phyloP scores from a whole-genome alignment of 2,113 vertebrate genomes.

The Corythornis madagascariensis region DNA sequence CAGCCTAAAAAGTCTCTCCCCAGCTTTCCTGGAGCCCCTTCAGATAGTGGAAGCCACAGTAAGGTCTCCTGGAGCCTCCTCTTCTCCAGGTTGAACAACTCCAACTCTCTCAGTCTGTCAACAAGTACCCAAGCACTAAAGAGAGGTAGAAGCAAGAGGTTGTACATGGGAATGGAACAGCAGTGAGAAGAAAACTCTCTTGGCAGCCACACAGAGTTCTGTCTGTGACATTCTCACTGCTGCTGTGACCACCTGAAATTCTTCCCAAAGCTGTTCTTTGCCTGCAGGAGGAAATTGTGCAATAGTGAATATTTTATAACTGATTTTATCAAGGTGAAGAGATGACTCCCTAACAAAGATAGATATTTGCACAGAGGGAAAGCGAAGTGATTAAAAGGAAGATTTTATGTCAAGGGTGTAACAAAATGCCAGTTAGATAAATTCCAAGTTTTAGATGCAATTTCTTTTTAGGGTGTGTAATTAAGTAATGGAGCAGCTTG shows the following conservation, averaged over 20 bases:
- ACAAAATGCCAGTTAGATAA: neutral
- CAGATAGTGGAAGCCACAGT: too few relatives aligned
- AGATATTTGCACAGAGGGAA: neutral
- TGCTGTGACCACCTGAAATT: neutral
- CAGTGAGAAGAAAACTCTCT: neutral
- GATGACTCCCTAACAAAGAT: neutral
- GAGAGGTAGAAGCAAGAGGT: neutral
- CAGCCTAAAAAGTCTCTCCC: too few relatives aligned
- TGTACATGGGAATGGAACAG: accelerated
- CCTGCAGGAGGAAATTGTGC: neutral
- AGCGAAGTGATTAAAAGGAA: neutral
- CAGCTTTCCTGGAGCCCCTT: too few relatives aligned
- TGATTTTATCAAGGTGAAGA: neutral
- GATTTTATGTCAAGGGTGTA: neutral
- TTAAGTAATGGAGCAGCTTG: neutral
- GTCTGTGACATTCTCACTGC: neutral
- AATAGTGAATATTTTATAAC: neutral
- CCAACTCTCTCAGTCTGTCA: too few relatives aligned
- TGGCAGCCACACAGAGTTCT: neutral
- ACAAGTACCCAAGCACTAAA: neutral
- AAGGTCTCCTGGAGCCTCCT: too few relatives aligned
- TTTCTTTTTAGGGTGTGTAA: neutral
- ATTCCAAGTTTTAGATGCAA: neutral
- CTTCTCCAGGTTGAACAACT: too few relatives aligned
- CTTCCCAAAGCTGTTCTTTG: neutral